Evolutionary conservation across 2,113 vertebrate genomes (phyloP), one percentile per base, ranked within the genome.

Genomic region (Electrona antarctica): DNA sequence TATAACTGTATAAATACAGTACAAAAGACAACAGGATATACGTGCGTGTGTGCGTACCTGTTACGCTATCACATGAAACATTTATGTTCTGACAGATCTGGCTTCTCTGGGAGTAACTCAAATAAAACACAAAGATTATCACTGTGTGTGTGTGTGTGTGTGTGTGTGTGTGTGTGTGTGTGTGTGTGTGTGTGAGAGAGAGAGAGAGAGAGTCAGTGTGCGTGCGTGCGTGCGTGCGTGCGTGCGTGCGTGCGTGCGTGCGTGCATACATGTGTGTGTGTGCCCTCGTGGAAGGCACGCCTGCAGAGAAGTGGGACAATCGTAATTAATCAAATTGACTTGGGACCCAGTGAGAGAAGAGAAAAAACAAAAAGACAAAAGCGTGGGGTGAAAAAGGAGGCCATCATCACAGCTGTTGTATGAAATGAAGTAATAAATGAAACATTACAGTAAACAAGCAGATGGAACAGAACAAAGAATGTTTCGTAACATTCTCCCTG

Each of bases 301-400:
- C 49, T 50, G 29, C 13, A 49, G 29, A 67, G 64, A 85, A 85
- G 69, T 84, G 72, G 81, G 79, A 61, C 77, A 82, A 12, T 69
- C 62, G 63, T 81, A 64, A 80, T 80, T 76, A 77, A 77, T 74
- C 69, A 64, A 75, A 77, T 50, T 77, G 68, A 79, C 74, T 82
- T 41, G 63, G 81, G 58, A 77, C 41, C 67, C 47, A 73, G 69
- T 74, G 70, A 73, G 59, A 71, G 47, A 73, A 29, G 62, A 58
- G 48, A 68, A 64, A 21, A 48, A 41, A 52, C 0, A 15, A 73
- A 68, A 50, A 67, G 46, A 60, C 52, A 49, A 66, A 62, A 74
- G 49, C 33, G 33, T 2, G 33, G 33, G 33, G 60, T 75, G 71
- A 56, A 41, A 75, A 86, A 85, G 56, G 62, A 76, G 73, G 76